Conservation (phyloP, 2,113 vertebrate species). For the Petrocephalus zakoni region DNA sequence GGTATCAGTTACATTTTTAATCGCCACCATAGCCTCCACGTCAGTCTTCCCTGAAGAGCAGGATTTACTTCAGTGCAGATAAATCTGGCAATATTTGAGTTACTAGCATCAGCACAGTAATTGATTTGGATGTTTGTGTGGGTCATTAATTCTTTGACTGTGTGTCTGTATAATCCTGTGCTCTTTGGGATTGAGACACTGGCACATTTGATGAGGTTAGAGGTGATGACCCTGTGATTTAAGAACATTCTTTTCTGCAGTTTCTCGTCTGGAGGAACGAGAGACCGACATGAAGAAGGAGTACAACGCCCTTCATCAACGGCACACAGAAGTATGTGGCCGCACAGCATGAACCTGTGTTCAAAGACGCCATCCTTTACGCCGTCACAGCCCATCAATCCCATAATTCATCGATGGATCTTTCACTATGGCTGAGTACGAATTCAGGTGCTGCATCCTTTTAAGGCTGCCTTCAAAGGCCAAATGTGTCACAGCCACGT, state of each 20-base stretch:
- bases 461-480: not conserved
- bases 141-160: not conserved
- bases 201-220: not conserved
- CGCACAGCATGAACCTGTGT: not conserved
- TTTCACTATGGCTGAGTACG: not conserved
- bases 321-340: conserved; percentile 85
- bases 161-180: not conserved
- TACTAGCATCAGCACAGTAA: not conserved
- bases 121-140: not conserved
- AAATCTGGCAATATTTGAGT: not conserved
- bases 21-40: too few species aligned
- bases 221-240: not conserved
- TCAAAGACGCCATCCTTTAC: not conserved
- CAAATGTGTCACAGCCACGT: not conserved
- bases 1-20: too few species aligned
- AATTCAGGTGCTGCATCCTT: not conserved
- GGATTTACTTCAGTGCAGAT: not conserved
- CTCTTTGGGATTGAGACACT: not conserved
- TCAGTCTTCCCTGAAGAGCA: not conserved
- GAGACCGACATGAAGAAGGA: conserved; percentile 98
- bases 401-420: not conserved
- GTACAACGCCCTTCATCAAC: conserved; percentile 91
- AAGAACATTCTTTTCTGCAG: conserved; percentile 47
- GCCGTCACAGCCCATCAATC: not conserved
- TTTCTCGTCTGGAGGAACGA: conserved; percentile 87